phyloP scores from a whole-genome alignment of 1,140 invertebrate species.

The Popillia japonica region DNA sequence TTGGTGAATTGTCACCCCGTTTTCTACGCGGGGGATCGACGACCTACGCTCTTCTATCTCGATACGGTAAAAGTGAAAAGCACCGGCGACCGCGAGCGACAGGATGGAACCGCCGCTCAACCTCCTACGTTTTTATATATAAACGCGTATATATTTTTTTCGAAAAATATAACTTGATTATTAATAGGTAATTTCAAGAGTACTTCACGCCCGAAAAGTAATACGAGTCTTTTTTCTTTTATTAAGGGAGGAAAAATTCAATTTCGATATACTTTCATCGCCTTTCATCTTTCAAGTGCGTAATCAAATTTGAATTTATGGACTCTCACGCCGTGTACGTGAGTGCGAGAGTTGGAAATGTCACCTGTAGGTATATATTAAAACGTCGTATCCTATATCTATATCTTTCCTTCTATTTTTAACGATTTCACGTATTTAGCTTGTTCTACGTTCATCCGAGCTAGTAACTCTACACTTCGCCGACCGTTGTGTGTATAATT shows the following conservation, averaged over 20 bases:
- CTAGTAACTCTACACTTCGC: too few species aligned
- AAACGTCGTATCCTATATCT: constrained; percentile 14
- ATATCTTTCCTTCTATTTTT: constrained; percentile 27
- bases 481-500: background rate
- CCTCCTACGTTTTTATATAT: background rate
- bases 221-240: constrained; percentile 5
- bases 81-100: background rate
- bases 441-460: background rate
- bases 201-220: constrained; percentile 8
- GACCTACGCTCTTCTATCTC: background rate
- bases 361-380: background rate
- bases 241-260: constrained; percentile 14
- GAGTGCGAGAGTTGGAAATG: constrained; percentile 15
- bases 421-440: background rate
- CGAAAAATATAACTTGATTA: constrained; percentile 5
- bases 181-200: constrained; percentile 21
- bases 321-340: background rate
- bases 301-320: constrained; percentile 25
- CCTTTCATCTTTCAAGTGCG: constrained; percentile 31
- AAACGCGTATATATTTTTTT: constrained; percentile 18
- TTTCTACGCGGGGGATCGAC: constrained; percentile 8
- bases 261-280: background rate
- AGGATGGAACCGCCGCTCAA: background rate
- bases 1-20: constrained; percentile 15
- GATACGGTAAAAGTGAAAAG: constrained; percentile 17